Evolutionary conservation across 2,888 invertebrate genomes (phyloP).

Genomic region (Zele albiditarsus): DNA sequence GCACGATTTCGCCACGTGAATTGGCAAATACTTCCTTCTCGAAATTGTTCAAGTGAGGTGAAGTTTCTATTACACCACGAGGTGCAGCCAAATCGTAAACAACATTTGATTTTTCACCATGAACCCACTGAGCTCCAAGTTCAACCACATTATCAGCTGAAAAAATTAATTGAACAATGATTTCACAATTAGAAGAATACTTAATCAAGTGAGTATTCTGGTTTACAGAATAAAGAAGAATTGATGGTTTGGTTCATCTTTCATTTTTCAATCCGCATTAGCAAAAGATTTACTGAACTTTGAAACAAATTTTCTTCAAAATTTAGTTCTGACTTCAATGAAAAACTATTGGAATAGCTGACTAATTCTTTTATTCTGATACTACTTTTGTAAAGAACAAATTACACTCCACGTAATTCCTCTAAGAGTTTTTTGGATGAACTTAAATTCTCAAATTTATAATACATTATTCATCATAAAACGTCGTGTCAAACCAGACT

Average conservation of each 20-base stretch:
- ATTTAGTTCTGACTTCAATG: no score
- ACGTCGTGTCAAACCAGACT: no score
- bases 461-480: no score
- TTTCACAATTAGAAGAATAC: background rate
- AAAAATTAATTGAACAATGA: conserved; percentile 29
- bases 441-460: no score
- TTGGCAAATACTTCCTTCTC: conserved; percentile 60
- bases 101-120: conserved; percentile 80
- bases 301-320: no score
- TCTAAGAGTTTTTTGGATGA: no score
- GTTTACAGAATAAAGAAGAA: background rate
- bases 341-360: no score
- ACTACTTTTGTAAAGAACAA: no score
- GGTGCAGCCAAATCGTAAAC: conserved; percentile 75
- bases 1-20: conserved; percentile 66
- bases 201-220: background rate
- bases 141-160: conserved; percentile 77
- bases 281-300: no score
- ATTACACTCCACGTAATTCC: no score
- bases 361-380: no score
- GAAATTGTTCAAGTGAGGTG: conserved; percentile 51
- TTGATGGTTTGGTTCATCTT: background rate
- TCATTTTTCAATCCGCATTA: no score
- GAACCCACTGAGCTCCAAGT: conserved; percentile 87
- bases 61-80: conserved; percentile 69